These are phyloP conservation scores for Mamestra configurata DNA, from an alignment of 1,140 invertebrate species.

Conservation along the genomic window DNA sequence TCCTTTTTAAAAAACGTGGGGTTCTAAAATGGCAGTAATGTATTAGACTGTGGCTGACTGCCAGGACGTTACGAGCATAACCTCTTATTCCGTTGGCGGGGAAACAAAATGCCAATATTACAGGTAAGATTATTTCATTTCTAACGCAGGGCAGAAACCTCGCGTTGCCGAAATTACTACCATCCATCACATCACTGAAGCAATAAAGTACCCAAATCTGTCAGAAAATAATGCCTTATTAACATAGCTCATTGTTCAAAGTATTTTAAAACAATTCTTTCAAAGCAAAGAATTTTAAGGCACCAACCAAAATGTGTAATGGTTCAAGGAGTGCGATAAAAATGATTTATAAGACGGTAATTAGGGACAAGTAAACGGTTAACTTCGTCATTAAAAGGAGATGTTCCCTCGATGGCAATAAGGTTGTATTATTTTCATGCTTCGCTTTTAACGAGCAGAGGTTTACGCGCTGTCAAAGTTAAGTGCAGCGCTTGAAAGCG, in stretches of 20 bases:
- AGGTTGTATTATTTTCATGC: constrained; percentile 28
- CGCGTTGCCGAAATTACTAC: constrained; percentile 15
- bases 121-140: constrained; percentile 29
- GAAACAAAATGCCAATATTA: constrained; percentile 37
- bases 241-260: constrained; percentile 28
- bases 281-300: constrained; percentile 10
- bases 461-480: constrained; percentile 33
- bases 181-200: constrained; percentile 21
- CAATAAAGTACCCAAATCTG: constrained; percentile 9
- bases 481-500: constrained; percentile 22
- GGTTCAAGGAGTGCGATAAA: constrained; percentile 63
- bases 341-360: constrained; percentile 68
- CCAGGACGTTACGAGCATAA: constrained; percentile 33
- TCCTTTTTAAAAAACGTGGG: constrained; percentile 10
- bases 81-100: constrained; percentile 5
- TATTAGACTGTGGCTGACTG: constrained; percentile 29
- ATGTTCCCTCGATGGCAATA: constrained; percentile 6
- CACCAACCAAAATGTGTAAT: constrained; percentile 57
- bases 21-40: constrained; percentile 36
- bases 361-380: constrained; percentile 54
- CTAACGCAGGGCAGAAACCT: neutral
- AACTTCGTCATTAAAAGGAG: constrained; percentile 33
- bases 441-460: constrained; percentile 26
- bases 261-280: constrained; percentile 33
- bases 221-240: constrained; percentile 38